Evolutionary conservation across 2,888 invertebrate genomes (phyloP).

Genomic region (Phaonia tiefii): DNA sequence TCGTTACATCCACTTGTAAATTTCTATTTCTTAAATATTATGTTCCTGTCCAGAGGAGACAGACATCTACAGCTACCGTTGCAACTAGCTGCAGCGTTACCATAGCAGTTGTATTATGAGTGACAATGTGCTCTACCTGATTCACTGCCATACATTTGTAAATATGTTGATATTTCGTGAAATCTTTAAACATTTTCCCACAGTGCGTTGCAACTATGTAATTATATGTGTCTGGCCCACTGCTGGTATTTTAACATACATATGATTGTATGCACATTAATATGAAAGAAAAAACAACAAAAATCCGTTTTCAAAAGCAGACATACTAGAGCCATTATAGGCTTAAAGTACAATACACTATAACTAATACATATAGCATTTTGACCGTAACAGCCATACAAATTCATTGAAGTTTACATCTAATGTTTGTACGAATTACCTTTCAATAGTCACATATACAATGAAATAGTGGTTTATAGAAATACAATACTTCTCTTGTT

Average conservation of each 20-base stretch:
- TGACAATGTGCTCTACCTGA: too few species aligned
- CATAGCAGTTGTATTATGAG: too few species aligned
- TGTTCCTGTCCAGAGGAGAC: too few species aligned
- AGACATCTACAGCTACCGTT: too few species aligned
- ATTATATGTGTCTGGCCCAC: background rate
- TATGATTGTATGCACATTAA: background rate
- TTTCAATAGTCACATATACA: background rate
- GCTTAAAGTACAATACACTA: conserved; percentile 34
- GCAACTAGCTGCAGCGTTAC: too few species aligned
- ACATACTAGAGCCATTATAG: conserved; percentile 56
- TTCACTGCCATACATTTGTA: too few species aligned
- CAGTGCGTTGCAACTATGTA: conserved; percentile 3
- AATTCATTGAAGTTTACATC: conserved; percentile 52
- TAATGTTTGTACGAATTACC: conserved; percentile 8
- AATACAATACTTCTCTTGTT: conserved; percentile 1
- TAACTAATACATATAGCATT: conserved; percentile 45
- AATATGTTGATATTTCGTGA: too few species aligned
- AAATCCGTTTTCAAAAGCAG: conserved; percentile 13
- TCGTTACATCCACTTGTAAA: too few species aligned
- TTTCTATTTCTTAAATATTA: too few species aligned
- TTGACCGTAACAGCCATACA: conserved; percentile 41
- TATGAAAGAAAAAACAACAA: background rate
- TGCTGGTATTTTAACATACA: too few species aligned
- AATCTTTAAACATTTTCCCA: too few species aligned
- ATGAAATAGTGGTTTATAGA: background rate